Conservation (phyloP, 2,888 invertebrate genomes). For the Pollenia labialis region DNA sequence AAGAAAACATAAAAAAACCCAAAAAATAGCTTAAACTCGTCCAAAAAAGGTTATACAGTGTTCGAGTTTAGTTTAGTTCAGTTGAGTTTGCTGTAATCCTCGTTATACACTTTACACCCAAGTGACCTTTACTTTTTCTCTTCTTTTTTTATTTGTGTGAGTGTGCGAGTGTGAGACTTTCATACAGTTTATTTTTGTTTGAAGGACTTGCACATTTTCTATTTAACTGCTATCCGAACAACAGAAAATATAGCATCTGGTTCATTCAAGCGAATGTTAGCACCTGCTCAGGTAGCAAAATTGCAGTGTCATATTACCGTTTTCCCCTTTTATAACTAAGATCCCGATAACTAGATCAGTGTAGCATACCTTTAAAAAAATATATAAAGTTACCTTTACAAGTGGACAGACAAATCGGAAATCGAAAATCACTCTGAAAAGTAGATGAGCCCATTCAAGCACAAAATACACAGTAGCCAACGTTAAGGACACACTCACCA, state of each 20-base stretch:
- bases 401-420: constrained; percentile 20
- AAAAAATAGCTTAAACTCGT: constrained; percentile 68
- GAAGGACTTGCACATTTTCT: constrained; percentile 49
- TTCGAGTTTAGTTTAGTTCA: constrained; percentile 54
- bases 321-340: constrained; percentile 51
- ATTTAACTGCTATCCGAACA: constrained; percentile 39
- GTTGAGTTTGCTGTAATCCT: constrained; percentile 69
- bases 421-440: constrained; percentile 69
- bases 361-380: not conserved
- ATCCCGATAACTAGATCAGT: constrained; percentile 37
- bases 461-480: constrained; percentile 56
- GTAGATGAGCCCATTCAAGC: constrained; percentile 61
- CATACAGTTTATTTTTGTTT: constrained; percentile 42
- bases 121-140: constrained; percentile 62
- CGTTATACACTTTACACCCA: constrained; percentile 66
- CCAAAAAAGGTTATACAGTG: constrained; percentile 46
- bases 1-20: constrained; percentile 30
- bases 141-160: constrained; percentile 9
- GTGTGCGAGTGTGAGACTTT: not conserved
- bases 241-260: constrained; percentile 39
- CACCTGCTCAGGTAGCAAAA: constrained; percentile 81
- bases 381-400: too few species aligned
- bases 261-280: constrained; percentile 70
- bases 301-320: constrained; percentile 79
- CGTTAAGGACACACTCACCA: constrained; percentile 48